Percentiles rank a stretch among this genome's conserved stretches.
Conservation (phyloP, 1,140 invertebrate species). For the Drepana arcuata region DNA sequence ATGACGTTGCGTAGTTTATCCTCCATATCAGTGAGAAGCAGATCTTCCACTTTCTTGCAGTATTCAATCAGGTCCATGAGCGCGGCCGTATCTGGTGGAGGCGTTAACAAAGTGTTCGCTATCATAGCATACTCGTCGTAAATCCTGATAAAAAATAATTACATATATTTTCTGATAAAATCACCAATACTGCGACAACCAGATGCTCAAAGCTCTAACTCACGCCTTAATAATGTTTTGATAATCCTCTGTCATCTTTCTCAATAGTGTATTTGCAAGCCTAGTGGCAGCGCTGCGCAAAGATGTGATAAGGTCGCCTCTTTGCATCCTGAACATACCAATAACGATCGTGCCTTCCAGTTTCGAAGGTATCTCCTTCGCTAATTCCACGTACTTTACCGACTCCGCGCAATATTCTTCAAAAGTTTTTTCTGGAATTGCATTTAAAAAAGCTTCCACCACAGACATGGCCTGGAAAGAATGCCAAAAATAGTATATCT, state of each 20-base stretch:
- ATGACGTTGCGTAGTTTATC: conserved; percentile 79
- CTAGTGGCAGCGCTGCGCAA: conserved; percentile 79
- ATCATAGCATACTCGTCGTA: conserved; percentile 90
- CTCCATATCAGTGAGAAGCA: conserved; percentile 82
- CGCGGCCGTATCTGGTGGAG: conserved; percentile 87
- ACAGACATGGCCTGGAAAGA: no score
- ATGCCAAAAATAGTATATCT: no score
- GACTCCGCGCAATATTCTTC: conserved; percentile 79
- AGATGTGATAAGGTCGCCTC: conserved; percentile 83
- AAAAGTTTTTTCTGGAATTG: conserved; percentile 75
- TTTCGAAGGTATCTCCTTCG: conserved; percentile 76
- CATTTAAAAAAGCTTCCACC: conserved; percentile 79
- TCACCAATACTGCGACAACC: no score
- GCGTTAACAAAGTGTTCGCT: conserved; percentile 82
- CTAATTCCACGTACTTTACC: conserved; percentile 76
- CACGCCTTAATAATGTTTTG: conserved; percentile 84
- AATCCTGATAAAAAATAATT: conserved; percentile 76
- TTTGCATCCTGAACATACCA: conserved; percentile 90
- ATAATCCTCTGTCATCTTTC: conserved; percentile 84
- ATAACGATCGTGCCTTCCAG: conserved; percentile 80
- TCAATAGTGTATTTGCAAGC: conserved; percentile 80
- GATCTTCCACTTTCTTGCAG: conserved; percentile 81
- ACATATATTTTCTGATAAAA: no score
- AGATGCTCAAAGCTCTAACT: conserved; percentile 46
- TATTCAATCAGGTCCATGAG: conserved; percentile 88